A percentile compares a stretch with the other conserved stretches of the same genome.
Evolutionary conservation across 2,797 vertebrate genomes (phyloP).

Genomic region (Serranus cabrilla): DNA sequence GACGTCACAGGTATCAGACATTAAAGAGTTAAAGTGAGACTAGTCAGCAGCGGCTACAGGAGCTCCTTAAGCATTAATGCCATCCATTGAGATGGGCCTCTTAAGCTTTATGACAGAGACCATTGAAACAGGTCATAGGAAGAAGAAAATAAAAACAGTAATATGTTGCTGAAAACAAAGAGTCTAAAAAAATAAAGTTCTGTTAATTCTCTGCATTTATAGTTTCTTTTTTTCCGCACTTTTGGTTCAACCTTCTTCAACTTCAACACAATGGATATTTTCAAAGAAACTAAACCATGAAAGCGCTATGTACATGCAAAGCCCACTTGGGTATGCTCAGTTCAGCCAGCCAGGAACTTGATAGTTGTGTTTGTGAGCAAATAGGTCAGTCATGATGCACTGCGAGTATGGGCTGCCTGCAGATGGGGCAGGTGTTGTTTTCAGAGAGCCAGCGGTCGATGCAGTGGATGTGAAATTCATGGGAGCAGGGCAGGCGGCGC

Average conservation of each 20-base stretch:
- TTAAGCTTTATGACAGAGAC: constrained; percentile 70
- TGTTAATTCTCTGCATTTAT: constrained; percentile 88
- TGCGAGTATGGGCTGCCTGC: constrained; percentile 92
- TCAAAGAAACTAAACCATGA: constrained; percentile 81
- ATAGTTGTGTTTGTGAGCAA: constrained; percentile 49
- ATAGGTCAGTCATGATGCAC: constrained; percentile 85
- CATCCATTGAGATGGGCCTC: constrained; percentile 67
- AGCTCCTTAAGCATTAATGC: constrained; percentile 76
- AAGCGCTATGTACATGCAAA: constrained; percentile 87
- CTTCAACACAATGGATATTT: constrained; percentile 75
- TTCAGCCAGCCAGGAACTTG: constrained; percentile 71
- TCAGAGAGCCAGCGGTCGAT: constrained; percentile 98
- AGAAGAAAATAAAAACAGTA: constrained; percentile 61
- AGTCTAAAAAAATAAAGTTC: constrained; percentile 91
- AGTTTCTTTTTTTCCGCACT: constrained; percentile 71
- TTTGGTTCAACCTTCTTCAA: constrained; percentile 83
- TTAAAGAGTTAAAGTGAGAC: constrained; percentile 67
- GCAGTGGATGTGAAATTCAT: constrained; percentile 97
- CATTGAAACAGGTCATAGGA: constrained; percentile 62
- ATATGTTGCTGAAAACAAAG: constrained; percentile 71
- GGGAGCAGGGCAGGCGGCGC: constrained; percentile 92
- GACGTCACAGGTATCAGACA: constrained; percentile 66
- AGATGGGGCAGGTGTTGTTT: constrained; percentile 97
- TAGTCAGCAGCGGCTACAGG: constrained; percentile 75
- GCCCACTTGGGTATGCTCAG: constrained; percentile 71